phyloP scores from a whole-genome alignment of 2,797 vertebrate species.

The Thalassophryne amazonica region DNA sequence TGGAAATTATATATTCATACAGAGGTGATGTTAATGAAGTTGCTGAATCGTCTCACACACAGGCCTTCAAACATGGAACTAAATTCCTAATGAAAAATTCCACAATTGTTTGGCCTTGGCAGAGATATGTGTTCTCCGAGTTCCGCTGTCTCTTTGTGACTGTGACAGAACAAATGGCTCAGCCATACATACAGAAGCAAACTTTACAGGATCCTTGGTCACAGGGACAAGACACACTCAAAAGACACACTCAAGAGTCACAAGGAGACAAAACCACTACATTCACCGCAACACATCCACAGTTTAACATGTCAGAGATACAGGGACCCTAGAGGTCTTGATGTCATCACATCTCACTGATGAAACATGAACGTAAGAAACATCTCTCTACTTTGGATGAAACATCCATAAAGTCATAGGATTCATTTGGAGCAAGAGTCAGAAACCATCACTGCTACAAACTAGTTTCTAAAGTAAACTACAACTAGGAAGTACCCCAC shows the following conservation, averaged over 20 bases:
- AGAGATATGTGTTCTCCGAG: neutral
- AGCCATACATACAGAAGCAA: neutral
- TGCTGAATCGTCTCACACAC: too few species aligned
- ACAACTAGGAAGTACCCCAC: too few species aligned
- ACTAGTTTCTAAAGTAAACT: too few species aligned
- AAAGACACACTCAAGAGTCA: slow-evolving; percentile 22
- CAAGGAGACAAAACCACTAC: slow-evolving; percentile 3
- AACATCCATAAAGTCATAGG: neutral
- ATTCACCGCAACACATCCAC: slow-evolving; percentile 12
- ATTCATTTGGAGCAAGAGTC: neutral
- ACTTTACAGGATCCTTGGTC: neutral
- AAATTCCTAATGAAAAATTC: too few species aligned
- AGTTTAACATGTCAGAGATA: slow-evolving; percentile 21
- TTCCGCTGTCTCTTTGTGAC: neutral
- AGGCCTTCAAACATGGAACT: too few species aligned
- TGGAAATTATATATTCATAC: too few species aligned
- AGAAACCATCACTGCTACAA: too few species aligned
- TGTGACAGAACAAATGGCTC: slow-evolving; percentile 3
- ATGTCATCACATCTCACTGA: neutral
- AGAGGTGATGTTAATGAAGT: too few species aligned
- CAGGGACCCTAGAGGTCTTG: neutral
- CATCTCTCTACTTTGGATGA: neutral
- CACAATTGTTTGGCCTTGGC: too few species aligned
- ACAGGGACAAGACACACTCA: neutral
- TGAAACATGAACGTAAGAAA: neutral